A percentile compares a stretch with the other conserved stretches of the same genome.
These are phyloP conservation scores for Drosophila lacteicornis DNA, from an alignment of 1,140 invertebrate genomes.

Conservation along the genomic window DNA sequence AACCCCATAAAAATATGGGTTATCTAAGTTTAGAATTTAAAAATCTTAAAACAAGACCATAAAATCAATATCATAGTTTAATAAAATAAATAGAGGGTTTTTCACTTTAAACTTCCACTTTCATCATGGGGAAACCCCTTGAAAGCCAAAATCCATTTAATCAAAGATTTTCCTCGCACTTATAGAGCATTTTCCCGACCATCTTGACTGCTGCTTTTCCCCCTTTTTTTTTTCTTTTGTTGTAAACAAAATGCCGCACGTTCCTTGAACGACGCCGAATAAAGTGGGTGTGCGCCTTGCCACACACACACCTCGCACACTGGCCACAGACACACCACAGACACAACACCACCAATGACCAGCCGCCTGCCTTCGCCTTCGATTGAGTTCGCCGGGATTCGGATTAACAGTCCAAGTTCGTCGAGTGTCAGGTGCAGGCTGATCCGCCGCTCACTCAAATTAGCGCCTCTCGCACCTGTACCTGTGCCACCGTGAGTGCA, in stretches of 20 bases:
- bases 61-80: too few relatives aligned
- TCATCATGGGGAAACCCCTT: not conserved
- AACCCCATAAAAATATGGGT: too few relatives aligned
- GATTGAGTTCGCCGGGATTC: constrained; percentile 30
- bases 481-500: constrained; percentile 18
- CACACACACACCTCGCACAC: constrained; percentile 9
- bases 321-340: constrained; percentile 7
- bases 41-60: too few relatives aligned
- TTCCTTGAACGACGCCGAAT: constrained; percentile 11
- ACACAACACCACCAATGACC: not conserved
- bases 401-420: constrained; percentile 48
- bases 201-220: constrained; percentile 1
- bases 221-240: constrained; percentile 35
- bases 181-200: constrained; percentile 24
- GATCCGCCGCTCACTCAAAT: constrained; percentile 10
- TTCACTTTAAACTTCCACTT: too few relatives aligned
- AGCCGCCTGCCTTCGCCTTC: constrained; percentile 11
- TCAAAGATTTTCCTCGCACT: too few relatives aligned
- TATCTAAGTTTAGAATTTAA: too few relatives aligned
- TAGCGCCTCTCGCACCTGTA: constrained; percentile 2
- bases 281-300: constrained; percentile 24
- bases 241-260: constrained; percentile 65
- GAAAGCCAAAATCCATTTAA: not conserved
- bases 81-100: too few relatives aligned
- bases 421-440: constrained; percentile 63